Conservation (phyloP, 2,113 vertebrate genomes). For the Odocoileus hemionus region DNA sequence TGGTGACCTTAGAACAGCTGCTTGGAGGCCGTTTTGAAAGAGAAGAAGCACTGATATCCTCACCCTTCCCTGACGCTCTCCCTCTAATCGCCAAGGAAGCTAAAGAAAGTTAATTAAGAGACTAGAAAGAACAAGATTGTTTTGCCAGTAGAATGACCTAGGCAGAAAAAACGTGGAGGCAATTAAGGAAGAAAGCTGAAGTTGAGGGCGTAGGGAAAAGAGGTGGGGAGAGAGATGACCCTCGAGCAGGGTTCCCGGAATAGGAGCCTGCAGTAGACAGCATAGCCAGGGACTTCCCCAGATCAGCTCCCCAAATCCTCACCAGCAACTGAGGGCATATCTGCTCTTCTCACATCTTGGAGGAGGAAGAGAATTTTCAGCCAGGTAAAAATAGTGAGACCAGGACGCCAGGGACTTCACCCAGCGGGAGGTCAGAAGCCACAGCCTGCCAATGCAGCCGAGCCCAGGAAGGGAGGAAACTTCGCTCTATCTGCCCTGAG, state of each 20-base stretch:
- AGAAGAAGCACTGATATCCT: not conserved
- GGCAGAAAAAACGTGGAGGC: not conserved
- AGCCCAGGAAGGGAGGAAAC: not conserved
- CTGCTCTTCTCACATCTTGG: not conserved
- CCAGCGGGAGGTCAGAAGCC: not conserved
- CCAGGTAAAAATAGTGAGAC: not conserved
- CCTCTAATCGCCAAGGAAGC: not conserved
- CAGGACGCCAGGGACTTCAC: not conserved
- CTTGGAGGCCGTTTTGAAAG: not conserved
- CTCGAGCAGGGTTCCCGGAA: not conserved
- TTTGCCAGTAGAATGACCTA: not conserved
- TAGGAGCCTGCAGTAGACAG: accelerated
- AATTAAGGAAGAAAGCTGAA: not conserved
- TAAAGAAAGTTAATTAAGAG: not conserved
- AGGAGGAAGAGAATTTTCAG: not conserved
- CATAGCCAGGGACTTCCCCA: accelerated
- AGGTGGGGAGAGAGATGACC: no score
- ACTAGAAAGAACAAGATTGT: not conserved
- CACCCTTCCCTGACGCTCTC: not conserved
- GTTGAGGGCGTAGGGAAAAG: not conserved
- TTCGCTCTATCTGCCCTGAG: not conserved
- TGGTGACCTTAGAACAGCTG: conserved; percentile 45
- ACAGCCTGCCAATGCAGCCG: not conserved
- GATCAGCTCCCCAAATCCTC: not conserved
- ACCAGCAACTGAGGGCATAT: accelerated